phyloP scores from a whole-genome alignment of 2,113 vertebrate genomes.

The Podilymbus podiceps region DNA sequence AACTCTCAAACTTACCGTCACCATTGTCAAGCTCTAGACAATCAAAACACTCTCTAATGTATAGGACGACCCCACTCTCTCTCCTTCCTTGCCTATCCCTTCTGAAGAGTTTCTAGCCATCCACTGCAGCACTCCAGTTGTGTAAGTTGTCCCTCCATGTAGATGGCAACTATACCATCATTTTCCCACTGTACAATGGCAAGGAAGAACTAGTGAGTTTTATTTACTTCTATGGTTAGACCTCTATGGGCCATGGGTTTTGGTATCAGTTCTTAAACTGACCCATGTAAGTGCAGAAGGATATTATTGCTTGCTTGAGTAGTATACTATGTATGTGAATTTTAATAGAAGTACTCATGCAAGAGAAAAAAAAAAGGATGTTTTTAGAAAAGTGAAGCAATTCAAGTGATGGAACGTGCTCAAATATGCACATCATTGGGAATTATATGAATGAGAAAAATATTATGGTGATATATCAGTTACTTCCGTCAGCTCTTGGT shows the following conservation, averaged over 20 bases:
- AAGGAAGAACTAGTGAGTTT: not conserved
- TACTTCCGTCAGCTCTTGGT: not conserved
- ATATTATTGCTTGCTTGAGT: not conserved
- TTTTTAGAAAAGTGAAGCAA: not conserved
- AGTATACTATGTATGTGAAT: not conserved
- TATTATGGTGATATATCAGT: not conserved
- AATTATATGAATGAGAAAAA: slow-evolving; percentile 3
- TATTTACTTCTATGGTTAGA: not conserved
- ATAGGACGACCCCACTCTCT: too few species aligned
- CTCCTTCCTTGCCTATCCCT: too few species aligned
- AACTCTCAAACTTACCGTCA: not conserved
- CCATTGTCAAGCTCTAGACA: not conserved
- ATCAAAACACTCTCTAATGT: too few species aligned
- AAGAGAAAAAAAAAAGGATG: not conserved
- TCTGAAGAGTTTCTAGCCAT: too few species aligned
- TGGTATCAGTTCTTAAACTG: not conserved
- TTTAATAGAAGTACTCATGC: not conserved
- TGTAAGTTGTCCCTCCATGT: too few species aligned
- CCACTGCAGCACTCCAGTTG: too few species aligned
- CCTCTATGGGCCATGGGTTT: rapidly evolving
- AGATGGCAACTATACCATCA: not conserved
- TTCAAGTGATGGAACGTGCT: not conserved
- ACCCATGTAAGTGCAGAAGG: not conserved
- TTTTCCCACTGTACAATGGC: not conserved
- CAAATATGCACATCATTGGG: not conserved